phyloP scores from a whole-genome alignment of 2,113 vertebrate species.

The Xenopus borealis region DNA sequence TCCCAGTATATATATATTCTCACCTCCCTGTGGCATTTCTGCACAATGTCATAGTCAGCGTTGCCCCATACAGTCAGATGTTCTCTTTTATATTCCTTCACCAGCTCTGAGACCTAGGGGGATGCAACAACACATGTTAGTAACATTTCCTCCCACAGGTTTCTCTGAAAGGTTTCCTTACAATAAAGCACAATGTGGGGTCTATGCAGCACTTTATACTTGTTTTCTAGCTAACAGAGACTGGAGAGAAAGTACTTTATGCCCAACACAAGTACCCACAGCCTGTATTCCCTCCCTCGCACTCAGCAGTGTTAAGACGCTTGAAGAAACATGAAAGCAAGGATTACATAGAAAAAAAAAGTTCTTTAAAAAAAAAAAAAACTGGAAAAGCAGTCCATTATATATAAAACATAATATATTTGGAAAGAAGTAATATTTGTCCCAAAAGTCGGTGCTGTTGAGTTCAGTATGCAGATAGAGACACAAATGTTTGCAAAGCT shows the following conservation, averaged over 20 bases:
- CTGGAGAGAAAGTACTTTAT: background rate
- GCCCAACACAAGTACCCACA: background rate
- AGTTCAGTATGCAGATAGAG: no score
- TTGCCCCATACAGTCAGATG: constrained; percentile 95
- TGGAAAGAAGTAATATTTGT: no score
- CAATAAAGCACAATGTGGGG: constrained; percentile 7
- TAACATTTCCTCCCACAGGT: background rate
- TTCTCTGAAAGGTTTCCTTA: constrained; percentile 13
- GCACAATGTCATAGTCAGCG: constrained; percentile 80
- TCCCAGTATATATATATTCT: constrained; percentile 23
- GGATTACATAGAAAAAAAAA: no score
- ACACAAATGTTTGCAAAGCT: no score
- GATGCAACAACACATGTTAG: constrained; percentile 2
- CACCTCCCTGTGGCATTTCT: constrained; percentile 93
- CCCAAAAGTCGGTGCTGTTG: no score
- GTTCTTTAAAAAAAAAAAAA: no score
- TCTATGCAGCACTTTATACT: background rate
- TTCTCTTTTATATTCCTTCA: constrained; percentile 80
- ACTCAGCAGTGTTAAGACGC: no score
- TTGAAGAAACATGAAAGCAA: no score
- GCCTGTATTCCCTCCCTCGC: background rate
- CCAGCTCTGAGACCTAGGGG: constrained; percentile 86
- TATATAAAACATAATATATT: no score
- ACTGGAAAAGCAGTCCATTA: no score
- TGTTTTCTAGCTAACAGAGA: background rate